Evolutionary conservation across 2,113 vertebrate genomes (phyloP), one percentile per base, ranked within the genome.

Genomic region (Tretioscincus oriximinensis): DNA sequence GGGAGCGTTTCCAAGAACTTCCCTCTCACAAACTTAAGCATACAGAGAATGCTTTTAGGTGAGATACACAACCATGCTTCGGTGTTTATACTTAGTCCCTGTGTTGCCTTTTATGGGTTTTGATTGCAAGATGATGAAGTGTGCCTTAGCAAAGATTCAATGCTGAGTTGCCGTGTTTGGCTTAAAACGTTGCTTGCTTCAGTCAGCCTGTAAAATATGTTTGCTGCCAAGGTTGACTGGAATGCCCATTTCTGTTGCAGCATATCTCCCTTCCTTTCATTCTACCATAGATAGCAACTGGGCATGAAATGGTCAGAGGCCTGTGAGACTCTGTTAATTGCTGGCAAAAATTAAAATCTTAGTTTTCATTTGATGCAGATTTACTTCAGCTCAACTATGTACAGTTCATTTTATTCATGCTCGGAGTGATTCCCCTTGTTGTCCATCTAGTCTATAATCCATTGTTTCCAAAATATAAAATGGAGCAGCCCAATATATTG

Each of bases 31-130:
- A 97, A 87, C 96, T 97, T 80, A 97, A 96, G 93, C 95, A 96
- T 85, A 92, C 95, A 0, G 98, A 99, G 93, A 97, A 97, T 89
- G 94, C 92, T 84, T 95, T 93, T 91, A 97, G 98, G 98, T 99
- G 86, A 96, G 90, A 81, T 67, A 73, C 5, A 26, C 58, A 70
- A 1, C 0, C 26, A 24, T 51, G 4, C 0, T n/a, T 64, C 60
- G 0, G 31, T 80, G 9, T 49, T 85, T 6, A 24, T 7, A 20
- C 41, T 71, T 9, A 14, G 1, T 2, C 28, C 26, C 7, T 8
- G 63, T 69, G 65, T 80, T 80, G 65, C 4, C 16, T 45, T 7
- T 51, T 74, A 65, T 66, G 65, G 49, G 16, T 74, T 65, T 83
- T 77, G 61, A 14, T 45, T 77, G n/a, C 6, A n/a, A 0, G 11